Evolutionary conservation across 2,888 invertebrate species (phyloP), one percentile per base, ranked within the genome.

Genomic region (Meliscaeva auricollis): DNA sequence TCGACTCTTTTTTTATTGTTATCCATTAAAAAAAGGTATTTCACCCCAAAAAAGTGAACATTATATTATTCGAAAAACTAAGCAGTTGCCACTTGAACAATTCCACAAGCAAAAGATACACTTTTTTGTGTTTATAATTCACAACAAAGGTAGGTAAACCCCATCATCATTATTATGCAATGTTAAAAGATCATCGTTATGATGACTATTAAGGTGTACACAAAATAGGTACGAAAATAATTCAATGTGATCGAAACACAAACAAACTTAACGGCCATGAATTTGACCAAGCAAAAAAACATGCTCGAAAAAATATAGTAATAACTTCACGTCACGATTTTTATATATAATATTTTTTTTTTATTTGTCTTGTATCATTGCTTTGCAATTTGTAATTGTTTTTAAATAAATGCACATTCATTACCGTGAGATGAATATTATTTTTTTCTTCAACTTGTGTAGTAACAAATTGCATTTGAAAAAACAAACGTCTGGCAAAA

Each of bases 211-310:
- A 9, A 9, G 3, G 9, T 13, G 3, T 2, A 30, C 11, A 66
- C 35, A 50, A 66, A 35, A n/a, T n/a, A n/a, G n/a, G n/a, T n/a
- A n/a, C n/a, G n/a, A n/a, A n/a, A n/a, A n/a, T n/a, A 44, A 56
- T 70, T 46, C 48, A 76, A 50, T 66, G 78, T 72, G 66, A 81
- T 76, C 81, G 62, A 60, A 60, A 20, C 38, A 7, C 9, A 35
- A 54, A 35, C 69, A n/a, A 44, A 56, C 46, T 68, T 44, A 17
- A 69, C 74, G 83, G 50, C 83, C 83, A 84, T 84, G 83, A 84
- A 79, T 75, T 84, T 79, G 83, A 79, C 83, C 83, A 70, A 64
- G 56, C 38, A 15, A 50, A 52, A 72, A 70, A 50, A 56, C 64
- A 70, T 60, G 46, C 74, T 68, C 64, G 46, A 64, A 52, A 66